Evolutionary conservation across 2,888 invertebrate species (phyloP), one percentile per base, ranked within the genome.

Genomic region (Platyscelio sp.): DNA sequence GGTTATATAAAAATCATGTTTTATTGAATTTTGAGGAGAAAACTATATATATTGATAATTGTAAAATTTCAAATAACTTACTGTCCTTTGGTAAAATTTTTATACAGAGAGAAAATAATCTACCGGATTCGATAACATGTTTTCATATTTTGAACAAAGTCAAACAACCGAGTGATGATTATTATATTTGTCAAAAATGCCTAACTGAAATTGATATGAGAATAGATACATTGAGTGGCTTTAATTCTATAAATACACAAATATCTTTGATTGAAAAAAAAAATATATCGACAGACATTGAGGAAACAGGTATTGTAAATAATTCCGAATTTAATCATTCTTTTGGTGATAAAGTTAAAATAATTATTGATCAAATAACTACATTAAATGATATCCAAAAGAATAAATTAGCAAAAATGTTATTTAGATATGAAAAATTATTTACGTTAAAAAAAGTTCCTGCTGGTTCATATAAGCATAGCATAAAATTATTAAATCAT

Each of bases 401-500:
- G 18, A 24, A 33, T 7, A 61, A 26, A 29, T 72, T 72, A 20
- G 2, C 26, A 2, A 5, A 60, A 26, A 72, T 60, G 54, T 29
- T 65, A 18, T 27, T 29, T 6, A 29, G 27, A 15, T 72, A 46
- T 65, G 65, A 65, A 26, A 22, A 65, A 15, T 65, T 65, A 18
- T 65, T 72, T 15, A 24, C 60, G 24, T 15, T 46, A 24, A 72
- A 60, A 18, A 49, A 46, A 46, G 24, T 13, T 29, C 72, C 72
- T 1, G 72, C 72, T 1, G 72, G 72, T 33, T 43, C n/a, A 4
- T 81, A 81, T 43, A 33, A 81, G 38, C 90, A 90, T 79, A 38
- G 76, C n/a, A 88, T 90, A 11, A 74, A 86, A 18, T 74, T 91
- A 51, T 60, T 60, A 5, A 85, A 86, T 38, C 80, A 83, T 4